phyloP scores from a whole-genome alignment of 2,797 vertebrate species.

The Myoxocephalus aenaeus region DNA sequence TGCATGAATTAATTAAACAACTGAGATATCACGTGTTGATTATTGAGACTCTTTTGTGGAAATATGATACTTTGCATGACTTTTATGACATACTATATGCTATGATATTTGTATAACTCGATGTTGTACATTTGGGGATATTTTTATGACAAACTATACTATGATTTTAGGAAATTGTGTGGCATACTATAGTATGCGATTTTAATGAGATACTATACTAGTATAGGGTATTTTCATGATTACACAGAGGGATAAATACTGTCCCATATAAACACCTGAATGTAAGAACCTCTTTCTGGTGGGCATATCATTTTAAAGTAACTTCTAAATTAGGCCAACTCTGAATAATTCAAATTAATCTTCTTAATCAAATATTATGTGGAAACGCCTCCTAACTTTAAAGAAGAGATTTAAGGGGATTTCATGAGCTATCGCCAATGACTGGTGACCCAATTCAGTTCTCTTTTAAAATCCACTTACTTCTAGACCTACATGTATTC shows the following conservation, averaged over 20 bases:
- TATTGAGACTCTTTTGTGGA: neutral
- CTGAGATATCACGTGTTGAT: neutral
- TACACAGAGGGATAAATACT: neutral
- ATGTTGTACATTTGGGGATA: no score
- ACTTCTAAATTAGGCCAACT: conserved; percentile 57
- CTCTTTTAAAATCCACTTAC: conserved; percentile 50
- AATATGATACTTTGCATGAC: neutral
- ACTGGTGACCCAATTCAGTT: conserved; percentile 69
- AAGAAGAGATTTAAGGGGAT: conserved; percentile 70
- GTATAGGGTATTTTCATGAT: no score
- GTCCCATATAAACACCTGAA: neutral
- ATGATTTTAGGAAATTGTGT: neutral
- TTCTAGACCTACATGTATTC: conserved; percentile 26
- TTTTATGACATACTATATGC: neutral
- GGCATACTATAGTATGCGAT: neutral
- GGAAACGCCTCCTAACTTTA: conserved; percentile 65
- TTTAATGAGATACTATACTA: no score
- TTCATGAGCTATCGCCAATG: conserved; percentile 51
- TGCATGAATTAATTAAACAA: neutral
- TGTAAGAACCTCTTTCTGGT: neutral
- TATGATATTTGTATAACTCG: neutral
- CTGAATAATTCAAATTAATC: conserved; percentile 71
- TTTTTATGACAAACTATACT: neutral
- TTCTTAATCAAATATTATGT: conserved; percentile 71
- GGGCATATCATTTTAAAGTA: conserved; percentile 31